Percentiles rank a stretch among this genome's conserved stretches.
Conservation (phyloP, 2,797 vertebrate species). For the Amblyopsis hoosieri region DNA sequence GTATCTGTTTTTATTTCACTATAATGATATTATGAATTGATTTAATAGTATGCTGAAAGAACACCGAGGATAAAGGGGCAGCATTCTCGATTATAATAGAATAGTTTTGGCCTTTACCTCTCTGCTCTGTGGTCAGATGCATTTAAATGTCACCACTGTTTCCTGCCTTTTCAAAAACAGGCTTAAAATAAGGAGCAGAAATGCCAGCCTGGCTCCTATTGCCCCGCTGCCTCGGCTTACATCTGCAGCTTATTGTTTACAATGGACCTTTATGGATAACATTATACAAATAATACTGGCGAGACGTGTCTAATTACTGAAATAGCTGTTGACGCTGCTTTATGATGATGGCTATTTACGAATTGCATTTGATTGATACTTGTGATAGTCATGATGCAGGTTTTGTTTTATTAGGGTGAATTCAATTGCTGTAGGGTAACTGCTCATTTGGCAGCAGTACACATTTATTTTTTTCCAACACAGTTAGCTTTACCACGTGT, state of each 20-base stretch:
- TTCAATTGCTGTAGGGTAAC: conserved; percentile 30
- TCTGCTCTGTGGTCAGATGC: conserved; percentile 69
- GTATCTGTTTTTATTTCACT: conserved; percentile 35
- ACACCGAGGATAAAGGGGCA: neutral
- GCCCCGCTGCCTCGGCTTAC: conserved; percentile 47
- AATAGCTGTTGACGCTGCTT: conserved; percentile 45
- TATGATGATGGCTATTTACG: conserved; percentile 39
- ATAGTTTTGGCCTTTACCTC: conserved; percentile 75
- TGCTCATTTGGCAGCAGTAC: conserved; percentile 15
- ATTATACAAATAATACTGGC: conserved; percentile 33
- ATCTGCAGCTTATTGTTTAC: conserved; percentile 56
- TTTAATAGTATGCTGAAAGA: conserved; percentile 56
- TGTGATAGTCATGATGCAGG: conserved; percentile 41
- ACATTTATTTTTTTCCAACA: neutral
- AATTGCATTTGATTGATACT: conserved; percentile 55
- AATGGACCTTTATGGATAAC: conserved; percentile 49
- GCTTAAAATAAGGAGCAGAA: conserved; percentile 71
- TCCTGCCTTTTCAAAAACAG: conserved; percentile 71
- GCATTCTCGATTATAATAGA: conserved; percentile 64
- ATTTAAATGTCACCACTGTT: conserved; percentile 78
- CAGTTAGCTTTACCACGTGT: too few species aligned
- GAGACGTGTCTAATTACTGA: conserved; percentile 44
- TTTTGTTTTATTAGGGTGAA: conserved; percentile 29
- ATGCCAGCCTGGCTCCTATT: conserved; percentile 64
- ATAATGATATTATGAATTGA: conserved; percentile 49